Conservation (phyloP, 30 jellyfish, hydroid and myxozoan species). For the Cassiopea andromeda region DNA sequence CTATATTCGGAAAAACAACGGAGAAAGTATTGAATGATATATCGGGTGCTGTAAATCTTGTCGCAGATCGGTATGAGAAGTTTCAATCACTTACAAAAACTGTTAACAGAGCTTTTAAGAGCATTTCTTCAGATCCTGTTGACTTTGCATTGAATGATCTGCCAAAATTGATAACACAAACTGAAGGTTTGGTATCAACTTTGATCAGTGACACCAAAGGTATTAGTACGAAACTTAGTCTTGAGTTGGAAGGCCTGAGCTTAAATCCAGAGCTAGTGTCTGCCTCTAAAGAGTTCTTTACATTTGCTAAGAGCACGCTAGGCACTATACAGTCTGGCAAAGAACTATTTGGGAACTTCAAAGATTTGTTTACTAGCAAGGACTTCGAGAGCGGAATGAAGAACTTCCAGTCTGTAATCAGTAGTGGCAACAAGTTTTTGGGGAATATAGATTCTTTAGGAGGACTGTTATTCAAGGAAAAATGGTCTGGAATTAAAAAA, state of each 20-base stretch:
- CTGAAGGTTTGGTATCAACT: slow-evolving; percentile 66
- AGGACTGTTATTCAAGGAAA: slow-evolving; percentile 56
- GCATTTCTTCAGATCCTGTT: slow-evolving; percentile 84
- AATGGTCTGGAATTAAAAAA: slow-evolving; percentile 86
- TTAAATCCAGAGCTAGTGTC: slow-evolving; percentile 83
- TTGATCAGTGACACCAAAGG: slow-evolving; percentile 75
- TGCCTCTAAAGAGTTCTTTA: slow-evolving; percentile 79
- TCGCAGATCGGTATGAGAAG: slow-evolving; percentile 89
- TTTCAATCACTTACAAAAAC: slow-evolving; percentile 80
- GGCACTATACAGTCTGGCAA: slow-evolving; percentile 86
- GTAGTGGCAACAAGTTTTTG: slow-evolving; percentile 76
- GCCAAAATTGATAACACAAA: slow-evolving; percentile 78
- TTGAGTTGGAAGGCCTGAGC: slow-evolving; percentile 63
- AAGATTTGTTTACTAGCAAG: slow-evolving; percentile 74
- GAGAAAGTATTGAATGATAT: slow-evolving; percentile 60
- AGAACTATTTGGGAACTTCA: slow-evolving; percentile 71
- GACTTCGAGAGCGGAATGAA: slow-evolving; percentile 79
- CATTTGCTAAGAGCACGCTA: slow-evolving; percentile 77
- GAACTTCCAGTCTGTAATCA: slow-evolving; percentile 74
- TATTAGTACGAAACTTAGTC: slow-evolving; percentile 69
- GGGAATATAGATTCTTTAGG: slow-evolving; percentile 81
- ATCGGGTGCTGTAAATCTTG: slow-evolving; percentile 72
- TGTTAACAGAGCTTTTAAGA: slow-evolving; percentile 76
- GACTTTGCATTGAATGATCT: slow-evolving; percentile 87
- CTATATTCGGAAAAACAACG: slow-evolving; percentile 82